Evolutionary conservation across 2,888 invertebrate species (phyloP), one percentile per base, ranked within the genome.

Genomic region (Drosophila buzzatii): DNA sequence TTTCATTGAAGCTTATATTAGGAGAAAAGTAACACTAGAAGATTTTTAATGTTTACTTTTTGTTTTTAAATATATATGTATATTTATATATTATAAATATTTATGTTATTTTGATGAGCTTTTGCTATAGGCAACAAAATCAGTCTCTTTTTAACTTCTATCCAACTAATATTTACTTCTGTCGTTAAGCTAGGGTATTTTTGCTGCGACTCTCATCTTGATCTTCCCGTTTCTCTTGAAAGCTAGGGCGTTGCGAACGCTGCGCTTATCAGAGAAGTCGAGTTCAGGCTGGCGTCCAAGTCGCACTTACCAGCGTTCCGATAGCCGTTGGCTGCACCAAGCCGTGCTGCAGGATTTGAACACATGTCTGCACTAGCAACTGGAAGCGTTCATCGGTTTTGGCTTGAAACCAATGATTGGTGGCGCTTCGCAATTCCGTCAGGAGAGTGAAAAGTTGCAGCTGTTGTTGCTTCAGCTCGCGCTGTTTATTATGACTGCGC

Each of bases 311-410:
- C 47, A 23, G 52, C 7, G 41, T 56, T 53, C 39, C 63, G 45
- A 2, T 52, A 35, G 45, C 60, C 35, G 53, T 49, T 61, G 75
- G 77, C 63, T 76, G 67, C 47, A 81, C 55, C 8, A 90, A 57
- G 5, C 90, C 92, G 61, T 91, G 88, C 55, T 79, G 71, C 44
- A 91, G 69, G 51, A 91, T 90, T 31, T 89, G 83, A 10, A 79
- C 71, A 69, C 90, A 91, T 6, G 73, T 74, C 47, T 82, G 83
- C 42, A 81, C 66, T 35, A 90, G 66, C 52, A 80, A 18, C 37
- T 78, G 76, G 20, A 80, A 69, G 39, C 73, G 55, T 10, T 79
- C 80, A 23, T 71, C 59, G 10, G 66, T 76, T 1, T 85, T 87
- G 31, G 67, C 49, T n/a, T 76, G 89, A 18, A 85, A 81, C 89